These are phyloP conservation scores for Stenodera caucasica DNA, from an alignment of 2,888 invertebrate genomes.

Conservation along the genomic window DNA sequence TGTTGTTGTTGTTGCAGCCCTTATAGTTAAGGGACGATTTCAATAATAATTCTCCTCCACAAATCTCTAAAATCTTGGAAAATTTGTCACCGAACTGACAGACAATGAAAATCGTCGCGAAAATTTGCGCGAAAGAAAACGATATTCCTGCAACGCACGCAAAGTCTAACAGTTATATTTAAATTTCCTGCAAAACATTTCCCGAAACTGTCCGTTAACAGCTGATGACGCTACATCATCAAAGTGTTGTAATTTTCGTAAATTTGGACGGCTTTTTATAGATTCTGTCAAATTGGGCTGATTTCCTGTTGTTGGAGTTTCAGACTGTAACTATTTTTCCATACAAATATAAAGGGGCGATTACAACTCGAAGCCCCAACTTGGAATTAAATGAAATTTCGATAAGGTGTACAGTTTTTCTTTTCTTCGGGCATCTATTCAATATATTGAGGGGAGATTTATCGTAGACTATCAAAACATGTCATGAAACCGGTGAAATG, in stretches of 20 bases:
- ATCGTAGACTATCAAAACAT: background rate
- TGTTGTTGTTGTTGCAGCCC: background rate
- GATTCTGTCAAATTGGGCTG: background rate
- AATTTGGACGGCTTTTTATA: background rate
- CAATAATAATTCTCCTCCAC: no score
- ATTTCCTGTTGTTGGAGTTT: background rate
- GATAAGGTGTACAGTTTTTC: background rate
- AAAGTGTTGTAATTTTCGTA: background rate
- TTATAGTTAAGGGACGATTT: no score
- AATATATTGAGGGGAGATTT: constrained; percentile 6
- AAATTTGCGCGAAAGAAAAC: background rate
- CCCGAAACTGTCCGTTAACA: background rate
- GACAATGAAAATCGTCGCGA: no score
- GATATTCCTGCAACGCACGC: constrained; percentile 1
- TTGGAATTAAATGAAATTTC: background rate
- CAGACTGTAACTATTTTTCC: no score
- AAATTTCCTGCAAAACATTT: constrained; percentile 7
- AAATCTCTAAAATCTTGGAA: no score
- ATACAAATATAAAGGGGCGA: background rate
- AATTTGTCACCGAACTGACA: no score
- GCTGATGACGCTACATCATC: constrained; percentile 1
- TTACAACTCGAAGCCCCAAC: background rate
- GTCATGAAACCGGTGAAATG: constrained; percentile 6
- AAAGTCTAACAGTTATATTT: constrained; percentile 7
- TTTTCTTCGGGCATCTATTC: background rate